Conservation (phyloP, 2,113 vertebrate genomes). For the Chionodraco myersi region DNA sequence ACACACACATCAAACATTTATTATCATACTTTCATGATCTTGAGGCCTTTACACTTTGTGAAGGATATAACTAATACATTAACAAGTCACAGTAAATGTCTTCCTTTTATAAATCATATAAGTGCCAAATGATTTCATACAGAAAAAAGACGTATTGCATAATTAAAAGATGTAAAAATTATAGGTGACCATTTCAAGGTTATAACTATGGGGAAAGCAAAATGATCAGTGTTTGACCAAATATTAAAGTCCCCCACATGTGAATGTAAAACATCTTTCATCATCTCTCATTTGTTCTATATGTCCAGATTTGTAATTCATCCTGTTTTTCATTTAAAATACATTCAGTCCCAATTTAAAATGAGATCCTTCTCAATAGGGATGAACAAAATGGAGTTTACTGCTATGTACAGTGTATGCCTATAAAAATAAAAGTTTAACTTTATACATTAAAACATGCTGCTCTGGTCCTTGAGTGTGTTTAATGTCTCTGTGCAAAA, state of each 20-base stretch:
- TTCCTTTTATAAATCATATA: conserved; percentile 51
- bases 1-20: conserved; percentile 14
- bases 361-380: conserved; percentile 71
- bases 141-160: conserved; percentile 38
- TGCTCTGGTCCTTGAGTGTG: conserved; percentile 20
- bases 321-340: conserved; percentile 48
- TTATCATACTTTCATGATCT: conserved; percentile 51
- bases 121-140: conserved; percentile 72
- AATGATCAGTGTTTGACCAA: conserved; percentile 69
- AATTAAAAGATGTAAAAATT: conserved; percentile 17
- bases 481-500: not conserved
- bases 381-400: conserved; percentile 74
- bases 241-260: conserved; percentile 62
- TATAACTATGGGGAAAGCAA: conserved; percentile 32
- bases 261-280: conserved; percentile 66
- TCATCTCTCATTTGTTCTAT: conserved; percentile 35
- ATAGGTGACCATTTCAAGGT: conserved; percentile 37
- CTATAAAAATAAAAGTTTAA: conserved; percentile 84
- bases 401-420: conserved; percentile 82
- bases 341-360: conserved; percentile 53
- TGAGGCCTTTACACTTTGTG: conserved; percentile 18
- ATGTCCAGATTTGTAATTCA: conserved; percentile 50
- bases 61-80: conserved; percentile 21
- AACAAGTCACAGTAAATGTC: conserved; percentile 54
- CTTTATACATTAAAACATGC: conserved; percentile 78